Conservation (phyloP, 2,888 invertebrate genomes). For the Slavum lentiscoides region DNA sequence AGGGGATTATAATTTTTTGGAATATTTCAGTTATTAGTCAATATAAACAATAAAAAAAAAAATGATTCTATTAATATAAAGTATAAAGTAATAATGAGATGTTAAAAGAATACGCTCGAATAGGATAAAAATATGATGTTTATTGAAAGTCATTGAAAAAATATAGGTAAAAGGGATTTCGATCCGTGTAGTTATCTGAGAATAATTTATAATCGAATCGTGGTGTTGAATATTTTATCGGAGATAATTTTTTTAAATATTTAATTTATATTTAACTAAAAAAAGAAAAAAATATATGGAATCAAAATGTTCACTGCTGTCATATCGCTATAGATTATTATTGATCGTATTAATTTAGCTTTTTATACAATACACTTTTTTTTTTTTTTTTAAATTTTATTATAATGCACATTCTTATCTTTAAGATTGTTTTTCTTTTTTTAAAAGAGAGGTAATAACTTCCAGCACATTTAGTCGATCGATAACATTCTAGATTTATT, state of each 20-base stretch:
- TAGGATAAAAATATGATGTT: too few species aligned
- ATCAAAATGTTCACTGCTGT: background rate
- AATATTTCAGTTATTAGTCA: too few species aligned
- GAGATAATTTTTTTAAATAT: background rate
- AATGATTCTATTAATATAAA: too few species aligned
- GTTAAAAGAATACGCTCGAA: too few species aligned
- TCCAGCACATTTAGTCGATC: constrained; percentile 42
- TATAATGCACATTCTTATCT: background rate
- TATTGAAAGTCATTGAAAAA: too few species aligned
- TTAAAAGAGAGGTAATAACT: constrained; percentile 23
- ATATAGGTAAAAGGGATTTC: too few species aligned
- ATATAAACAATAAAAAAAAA: too few species aligned
- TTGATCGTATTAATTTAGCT: background rate
- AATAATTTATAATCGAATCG: background rate
- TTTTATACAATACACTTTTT: background rate
- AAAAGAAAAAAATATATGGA: background rate
- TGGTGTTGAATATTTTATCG: background rate
- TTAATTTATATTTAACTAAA: background rate
- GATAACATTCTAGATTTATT: constrained; percentile 29
- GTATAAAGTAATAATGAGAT: too few species aligned
- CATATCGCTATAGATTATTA: constrained; percentile 2
- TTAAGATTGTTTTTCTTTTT: background rate
- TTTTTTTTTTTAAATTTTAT: background rate
- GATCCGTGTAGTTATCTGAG: too few species aligned
- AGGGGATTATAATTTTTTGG: too few species aligned